These are phyloP conservation scores for Nematopogon swammerdamellus DNA, from an alignment of 2,888 invertebrate genomes.

Conservation along the genomic window DNA sequence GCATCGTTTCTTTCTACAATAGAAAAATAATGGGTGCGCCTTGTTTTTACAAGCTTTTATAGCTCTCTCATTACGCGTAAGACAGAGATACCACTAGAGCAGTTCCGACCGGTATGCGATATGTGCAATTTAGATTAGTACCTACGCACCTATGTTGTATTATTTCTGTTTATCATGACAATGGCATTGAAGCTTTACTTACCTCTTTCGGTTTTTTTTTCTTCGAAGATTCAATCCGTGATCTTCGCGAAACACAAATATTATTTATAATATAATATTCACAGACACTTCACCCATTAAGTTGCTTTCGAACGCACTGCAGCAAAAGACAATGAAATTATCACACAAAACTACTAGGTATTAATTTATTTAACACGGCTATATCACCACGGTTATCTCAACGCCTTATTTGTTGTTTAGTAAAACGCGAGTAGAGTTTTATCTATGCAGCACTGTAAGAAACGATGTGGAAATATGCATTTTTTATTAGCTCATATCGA, in stretches of 20 bases:
- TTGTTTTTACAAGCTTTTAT: too few species aligned
- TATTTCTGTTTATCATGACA: too few species aligned
- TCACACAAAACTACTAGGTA: neutral
- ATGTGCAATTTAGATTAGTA: neutral
- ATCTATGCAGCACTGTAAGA: slow-evolving; percentile 21
- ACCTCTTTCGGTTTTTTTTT: too few species aligned
- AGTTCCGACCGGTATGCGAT: neutral
- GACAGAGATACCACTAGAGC: neutral
- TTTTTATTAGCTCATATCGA: slow-evolving; percentile 51
- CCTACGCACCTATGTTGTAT: neutral
- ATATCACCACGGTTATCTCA: neutral
- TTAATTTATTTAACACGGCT: neutral
- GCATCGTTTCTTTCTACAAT: too few species aligned
- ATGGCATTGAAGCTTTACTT: too few species aligned
- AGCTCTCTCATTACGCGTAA: too few species aligned
- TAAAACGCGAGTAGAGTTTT: neutral
- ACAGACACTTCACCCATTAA: neutral
- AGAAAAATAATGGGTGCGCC: too few species aligned
- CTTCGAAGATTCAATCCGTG: too few species aligned
- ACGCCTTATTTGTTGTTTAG: neutral
- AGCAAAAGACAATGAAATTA: neutral
- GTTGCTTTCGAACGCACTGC: neutral
- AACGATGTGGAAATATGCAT: slow-evolving; percentile 49
- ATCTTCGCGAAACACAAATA: too few species aligned
- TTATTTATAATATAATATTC: too few species aligned